Conservation (phyloP, 2,888 invertebrate genomes). For the Gari tellinella region DNA sequence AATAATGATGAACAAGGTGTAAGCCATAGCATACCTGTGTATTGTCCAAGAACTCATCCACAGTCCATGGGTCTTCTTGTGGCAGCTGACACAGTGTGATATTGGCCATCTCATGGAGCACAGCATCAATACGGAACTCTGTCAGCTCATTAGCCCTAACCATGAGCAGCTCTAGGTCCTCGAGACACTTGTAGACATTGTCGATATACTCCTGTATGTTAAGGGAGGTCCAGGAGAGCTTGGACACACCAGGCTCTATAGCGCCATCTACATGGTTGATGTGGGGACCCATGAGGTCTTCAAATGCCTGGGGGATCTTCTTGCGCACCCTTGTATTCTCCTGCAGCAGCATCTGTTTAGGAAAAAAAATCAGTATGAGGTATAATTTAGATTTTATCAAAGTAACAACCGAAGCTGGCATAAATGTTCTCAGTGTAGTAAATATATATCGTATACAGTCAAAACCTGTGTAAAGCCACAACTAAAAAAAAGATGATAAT, state of each 20-base stretch:
- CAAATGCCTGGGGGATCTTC: slow-evolving; percentile 90
- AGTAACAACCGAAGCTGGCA: no score
- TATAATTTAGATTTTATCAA: no score
- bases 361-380: background rate
- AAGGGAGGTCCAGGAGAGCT: slow-evolving; percentile 94
- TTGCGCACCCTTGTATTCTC: slow-evolving; percentile 82
- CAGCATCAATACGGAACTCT: slow-evolving; percentile 91
- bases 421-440: no score
- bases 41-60: slow-evolving; percentile 93
- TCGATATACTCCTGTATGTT: slow-evolving; percentile 88
- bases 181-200: slow-evolving; percentile 90
- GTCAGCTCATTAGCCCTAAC: slow-evolving; percentile 84
- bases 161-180: slow-evolving; percentile 91
- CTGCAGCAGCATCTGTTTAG: slow-evolving; percentile 83
- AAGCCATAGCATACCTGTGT: slow-evolving; percentile 88
- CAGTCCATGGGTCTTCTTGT: slow-evolving; percentile 93
- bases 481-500: no score
- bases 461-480: no score
- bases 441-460: no score
- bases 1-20: no score
- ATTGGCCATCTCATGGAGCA: slow-evolving; percentile 94
- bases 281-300: slow-evolving; percentile 95
- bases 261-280: slow-evolving; percentile 91
- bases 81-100: slow-evolving; percentile 93
- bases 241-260: slow-evolving; percentile 90